Conservation (phyloP, 2,797 vertebrate genomes). For the Coregonus suidteri region DNA sequence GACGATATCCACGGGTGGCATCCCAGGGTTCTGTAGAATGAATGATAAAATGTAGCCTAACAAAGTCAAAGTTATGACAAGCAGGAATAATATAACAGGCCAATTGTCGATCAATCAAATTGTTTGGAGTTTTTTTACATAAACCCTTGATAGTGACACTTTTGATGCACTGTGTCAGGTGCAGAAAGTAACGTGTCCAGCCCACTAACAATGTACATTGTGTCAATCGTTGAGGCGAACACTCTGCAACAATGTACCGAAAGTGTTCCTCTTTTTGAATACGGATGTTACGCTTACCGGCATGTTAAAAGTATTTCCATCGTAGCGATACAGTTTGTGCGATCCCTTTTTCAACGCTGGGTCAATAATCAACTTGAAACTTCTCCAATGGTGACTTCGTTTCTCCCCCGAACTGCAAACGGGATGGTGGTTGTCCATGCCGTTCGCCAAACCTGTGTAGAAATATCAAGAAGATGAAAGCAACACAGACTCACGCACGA, state of each 20-base stretch:
- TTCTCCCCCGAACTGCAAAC: conserved; percentile 94
- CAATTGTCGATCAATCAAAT: not conserved
- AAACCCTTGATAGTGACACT: not conserved
- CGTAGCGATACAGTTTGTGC: conserved; percentile 97
- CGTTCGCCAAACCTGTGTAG: conserved; percentile 93
- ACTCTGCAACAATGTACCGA: conserved; percentile 62
- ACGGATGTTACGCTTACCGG: conserved; percentile 81
- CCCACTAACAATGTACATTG: conserved; percentile 42
- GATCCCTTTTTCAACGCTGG: conserved; percentile 95
- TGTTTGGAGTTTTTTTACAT: no score
- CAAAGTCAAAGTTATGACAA: conserved; percentile 36
- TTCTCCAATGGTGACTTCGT: conserved; percentile 98
- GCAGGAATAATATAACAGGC: conserved; percentile 20
- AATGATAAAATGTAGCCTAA: conserved; percentile 37
- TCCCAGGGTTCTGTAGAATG: conserved; percentile 85
- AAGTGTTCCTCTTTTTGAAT: conserved; percentile 24
- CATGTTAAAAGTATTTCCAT: conserved; percentile 94
- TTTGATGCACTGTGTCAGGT: conserved; percentile 16
- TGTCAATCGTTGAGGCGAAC: conserved; percentile 65
- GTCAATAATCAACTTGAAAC: conserved; percentile 99
- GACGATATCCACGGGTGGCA: conserved; percentile 92
- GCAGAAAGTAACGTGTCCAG: conserved; percentile 7
- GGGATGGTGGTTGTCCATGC: conserved; percentile 92
- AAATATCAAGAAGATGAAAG: conserved; percentile 53
- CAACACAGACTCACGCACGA: conserved; percentile 47